A percentile compares a stretch with the other conserved stretches of the same genome.
phyloP scores from a whole-genome alignment of 1,140 invertebrate species.

The Latrodectus geometricus region DNA sequence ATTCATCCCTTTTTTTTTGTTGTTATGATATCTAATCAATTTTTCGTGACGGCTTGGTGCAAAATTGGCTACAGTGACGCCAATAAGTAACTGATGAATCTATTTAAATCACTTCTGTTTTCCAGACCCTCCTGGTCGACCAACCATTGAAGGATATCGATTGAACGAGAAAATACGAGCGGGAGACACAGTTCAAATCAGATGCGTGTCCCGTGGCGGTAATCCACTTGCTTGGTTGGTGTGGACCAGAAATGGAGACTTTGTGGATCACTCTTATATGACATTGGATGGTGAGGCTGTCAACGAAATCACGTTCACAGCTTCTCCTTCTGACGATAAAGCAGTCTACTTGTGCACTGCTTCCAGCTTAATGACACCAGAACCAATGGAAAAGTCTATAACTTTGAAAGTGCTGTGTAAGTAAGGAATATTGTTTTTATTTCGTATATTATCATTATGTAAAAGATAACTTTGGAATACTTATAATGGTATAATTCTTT shows the following conservation, averaged over 20 bases:
- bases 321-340: constrained; percentile 89
- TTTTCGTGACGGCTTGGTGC: too few relatives aligned
- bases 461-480: too few relatives aligned
- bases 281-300: constrained; percentile 82
- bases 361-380: constrained; percentile 86
- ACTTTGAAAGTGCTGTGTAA: constrained; percentile 91
- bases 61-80: too few relatives aligned
- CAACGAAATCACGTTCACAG: constrained; percentile 86
- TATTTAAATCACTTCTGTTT: background rate
- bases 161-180: constrained; percentile 85
- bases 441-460: background rate
- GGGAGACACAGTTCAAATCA: constrained; percentile 87
- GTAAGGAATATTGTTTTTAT: constrained; percentile 69
- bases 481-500: background rate
- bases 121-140: constrained; percentile 87
- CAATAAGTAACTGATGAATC: too few relatives aligned
- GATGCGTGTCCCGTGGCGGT: constrained; percentile 90
- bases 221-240: constrained; percentile 95
- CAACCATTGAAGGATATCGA: constrained; percentile 92
- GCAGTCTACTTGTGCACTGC: constrained; percentile 93
- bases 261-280: constrained; percentile 81
- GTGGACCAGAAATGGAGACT: constrained; percentile 91
- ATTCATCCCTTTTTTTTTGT: too few relatives aligned
- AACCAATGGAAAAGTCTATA: constrained; percentile 81
- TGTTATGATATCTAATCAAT: too few relatives aligned